Conservation (phyloP, 2,888 invertebrate species). For the Lasioglossum marginatum region DNA sequence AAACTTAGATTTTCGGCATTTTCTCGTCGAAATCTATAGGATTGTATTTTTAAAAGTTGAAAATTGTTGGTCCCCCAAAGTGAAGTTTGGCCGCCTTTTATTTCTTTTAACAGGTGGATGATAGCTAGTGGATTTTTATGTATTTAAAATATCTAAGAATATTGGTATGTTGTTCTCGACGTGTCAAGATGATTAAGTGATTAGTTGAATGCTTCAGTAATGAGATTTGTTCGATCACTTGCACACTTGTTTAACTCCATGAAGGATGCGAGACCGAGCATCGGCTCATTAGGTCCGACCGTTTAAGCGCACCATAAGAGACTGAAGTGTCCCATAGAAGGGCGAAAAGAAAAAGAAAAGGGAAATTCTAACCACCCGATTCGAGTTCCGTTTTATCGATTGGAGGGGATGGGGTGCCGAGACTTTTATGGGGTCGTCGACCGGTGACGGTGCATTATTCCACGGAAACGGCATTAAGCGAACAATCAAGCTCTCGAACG, state of each 20-base stretch:
- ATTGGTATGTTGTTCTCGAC: no score
- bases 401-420: neutral
- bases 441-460: constrained; percentile 29
- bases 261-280: neutral
- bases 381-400: constrained; percentile 22
- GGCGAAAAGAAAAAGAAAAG: neutral
- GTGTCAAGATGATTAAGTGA: no score
- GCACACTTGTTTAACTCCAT: neutral
- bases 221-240: neutral
- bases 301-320: neutral
- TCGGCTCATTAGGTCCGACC: neutral
- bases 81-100: no score
- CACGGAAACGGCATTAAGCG: constrained; percentile 49
- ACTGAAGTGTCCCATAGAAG: constrained; percentile 6
- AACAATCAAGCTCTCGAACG: constrained; percentile 59
- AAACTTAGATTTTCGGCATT: no score
- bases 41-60: no score
- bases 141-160: no score
- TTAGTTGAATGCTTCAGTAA: no score
- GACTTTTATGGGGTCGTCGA: constrained; percentile 31
- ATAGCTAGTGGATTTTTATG: no score
- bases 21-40: no score
- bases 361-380: neutral
- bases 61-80: no score
- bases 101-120: no score